These are phyloP conservation scores for Spodoptera litura DNA, from an alignment of 1,140 invertebrate genomes.

Conservation along the genomic window DNA sequence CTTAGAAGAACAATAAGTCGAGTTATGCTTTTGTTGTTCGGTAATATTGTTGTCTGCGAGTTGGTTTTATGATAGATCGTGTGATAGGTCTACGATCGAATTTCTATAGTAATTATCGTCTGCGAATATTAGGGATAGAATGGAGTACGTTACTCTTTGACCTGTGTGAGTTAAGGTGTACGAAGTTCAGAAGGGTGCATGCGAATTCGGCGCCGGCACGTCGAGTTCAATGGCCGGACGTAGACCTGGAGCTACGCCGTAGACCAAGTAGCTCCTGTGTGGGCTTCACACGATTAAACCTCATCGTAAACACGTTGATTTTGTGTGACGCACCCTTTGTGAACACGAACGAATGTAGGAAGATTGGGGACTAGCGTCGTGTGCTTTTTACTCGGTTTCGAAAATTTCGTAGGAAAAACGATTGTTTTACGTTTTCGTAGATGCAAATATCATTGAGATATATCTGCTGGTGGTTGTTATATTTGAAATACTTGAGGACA, in stretches of 20 bases:
- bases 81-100: not conserved
- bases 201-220: conserved; percentile 72
- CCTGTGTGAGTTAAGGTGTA: conserved; percentile 58
- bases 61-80: not conserved
- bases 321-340: conserved; percentile 26
- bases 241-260: conserved; percentile 82
- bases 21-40: conserved; percentile 4
- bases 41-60: not conserved
- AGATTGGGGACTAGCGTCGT: not conserved
- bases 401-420: not conserved
- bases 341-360: not conserved
- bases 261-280: conserved; percentile 57
- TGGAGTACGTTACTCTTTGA: conserved; percentile 67
- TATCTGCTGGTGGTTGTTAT: too few relatives aligned
- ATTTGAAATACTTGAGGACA: too few relatives aligned
- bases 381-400: not conserved
- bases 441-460: too few relatives aligned
- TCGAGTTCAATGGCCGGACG: conserved; percentile 75
- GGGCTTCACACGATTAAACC: conserved; percentile 44
- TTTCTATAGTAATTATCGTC: conserved; percentile 24
- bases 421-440: too few relatives aligned
- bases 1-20: not conserved
- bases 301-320: conserved; percentile 36
- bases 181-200: conserved; percentile 72
- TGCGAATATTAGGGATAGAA: conserved; percentile 32